These are phyloP conservation scores for Oikopleura vanhoeffeni DNA, from an alignment of 23 tunicate genomes.

Conservation along the genomic window DNA sequence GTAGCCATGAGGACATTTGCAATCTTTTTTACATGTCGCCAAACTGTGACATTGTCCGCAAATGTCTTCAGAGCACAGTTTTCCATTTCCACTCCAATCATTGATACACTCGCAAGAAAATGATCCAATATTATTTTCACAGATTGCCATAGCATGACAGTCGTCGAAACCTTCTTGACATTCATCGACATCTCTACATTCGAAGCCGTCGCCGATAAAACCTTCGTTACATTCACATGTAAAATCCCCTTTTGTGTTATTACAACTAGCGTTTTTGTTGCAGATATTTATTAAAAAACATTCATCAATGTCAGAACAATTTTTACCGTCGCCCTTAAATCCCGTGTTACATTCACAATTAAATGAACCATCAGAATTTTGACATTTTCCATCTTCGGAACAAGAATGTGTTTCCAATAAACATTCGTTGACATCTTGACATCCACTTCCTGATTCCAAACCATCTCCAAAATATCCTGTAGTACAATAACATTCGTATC, in stretches of 20 bases:
- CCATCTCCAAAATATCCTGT: background rate
- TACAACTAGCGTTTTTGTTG: background rate
- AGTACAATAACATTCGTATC: background rate
- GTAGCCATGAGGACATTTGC: background rate
- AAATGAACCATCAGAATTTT: too few relatives aligned
- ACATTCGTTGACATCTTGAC: background rate
- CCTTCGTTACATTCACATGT: background rate
- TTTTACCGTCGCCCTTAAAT: too few relatives aligned
- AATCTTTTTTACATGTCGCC: background rate
- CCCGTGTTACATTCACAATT: too few relatives aligned
- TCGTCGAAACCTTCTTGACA: background rate
- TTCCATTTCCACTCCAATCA: background rate
- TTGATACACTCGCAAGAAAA: background rate
- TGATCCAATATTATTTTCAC: background rate
- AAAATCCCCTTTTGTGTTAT: background rate
- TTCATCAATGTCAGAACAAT: too few relatives aligned
- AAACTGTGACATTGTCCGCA: background rate
- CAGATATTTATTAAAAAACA: too few relatives aligned
- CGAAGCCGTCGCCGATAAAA: background rate
- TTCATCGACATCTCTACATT: constrained; percentile 2
- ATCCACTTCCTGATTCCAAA: background rate
- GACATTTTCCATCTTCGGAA: too few relatives aligned
- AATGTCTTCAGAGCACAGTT: background rate
- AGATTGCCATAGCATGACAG: background rate
- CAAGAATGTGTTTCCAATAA: background rate